Base-by-base conservation (phyloP, 2,113 vertebrate species). In the Odocoileus hemionus region DNA sequence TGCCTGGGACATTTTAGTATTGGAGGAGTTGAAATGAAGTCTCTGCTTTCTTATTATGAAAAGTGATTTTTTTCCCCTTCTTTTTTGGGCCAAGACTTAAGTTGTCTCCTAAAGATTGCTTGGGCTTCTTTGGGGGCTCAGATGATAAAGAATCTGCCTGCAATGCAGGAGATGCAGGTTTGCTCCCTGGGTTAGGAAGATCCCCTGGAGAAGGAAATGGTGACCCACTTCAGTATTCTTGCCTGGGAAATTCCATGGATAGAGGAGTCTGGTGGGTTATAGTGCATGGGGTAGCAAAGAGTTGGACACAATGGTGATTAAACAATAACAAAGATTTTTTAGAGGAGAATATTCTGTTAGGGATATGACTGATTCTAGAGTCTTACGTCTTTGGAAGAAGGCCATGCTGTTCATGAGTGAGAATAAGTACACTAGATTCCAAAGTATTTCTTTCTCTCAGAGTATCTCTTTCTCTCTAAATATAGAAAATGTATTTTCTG, bases 1-100 rank as follows among this genome's bases (percentile, higher is more conserved):
- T 91, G 12, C 13, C 39, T 83, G 23, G 17, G 33, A 36, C 23
- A 60, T 74, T 95, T 94, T 50, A 86, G 43, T 86, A 67, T 76
- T 89, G 78, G 86, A 95, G 33, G 39, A 93, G 16, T 86, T 96
- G 78, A 76, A 50, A 50, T 83, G 58, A 70, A 60, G 2, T 67
- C 19, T 83, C 36, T 96, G 10, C 39, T 96, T 92, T 94, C 30
- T 90, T 92, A n/a, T 50, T 39, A 76, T 82, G 78, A 89, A 92
- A 86, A 26, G 54, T 54, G 54, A 89, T 80, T 54, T 19, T 26
- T 60, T 79, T 9, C 7, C 4, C 52, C 28, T 19, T 60, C 11
- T 74, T 6, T 55, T 16, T 39, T 4, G 16, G 30, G 88, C 86
- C 3, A 79, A 50, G 36, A 23, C 90, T 82, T 97, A 26, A 21